Conservation (phyloP, 1,140 invertebrate species). For the Macrotrachela quadricornifera region DNA sequence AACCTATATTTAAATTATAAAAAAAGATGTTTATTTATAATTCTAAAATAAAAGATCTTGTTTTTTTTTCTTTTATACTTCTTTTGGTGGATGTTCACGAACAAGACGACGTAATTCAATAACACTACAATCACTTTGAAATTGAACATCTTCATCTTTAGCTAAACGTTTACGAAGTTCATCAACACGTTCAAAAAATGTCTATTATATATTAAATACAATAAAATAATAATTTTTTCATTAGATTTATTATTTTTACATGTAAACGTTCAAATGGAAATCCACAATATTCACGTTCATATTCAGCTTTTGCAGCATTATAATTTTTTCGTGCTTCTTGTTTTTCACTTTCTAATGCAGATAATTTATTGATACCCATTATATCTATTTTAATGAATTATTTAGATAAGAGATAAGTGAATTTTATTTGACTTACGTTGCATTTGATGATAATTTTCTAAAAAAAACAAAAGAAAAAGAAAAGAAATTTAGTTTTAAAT, state of each 20-base stretch:
- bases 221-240: background rate
- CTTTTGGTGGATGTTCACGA: slow-evolving; percentile 73
- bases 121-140: slow-evolving; percentile 88
- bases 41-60: background rate
- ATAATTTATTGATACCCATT: background rate
- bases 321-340: slow-evolving; percentile 1
- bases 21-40: background rate
- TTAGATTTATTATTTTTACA: background rate
- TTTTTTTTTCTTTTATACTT: too few relatives aligned
- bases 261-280: slow-evolving; percentile 8
- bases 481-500: too few relatives aligned
- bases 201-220: slow-evolving; percentile 34
- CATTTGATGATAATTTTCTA: slow-evolving; percentile 88
- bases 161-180: slow-evolving; percentile 69
- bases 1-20: slow-evolving; percentile 33
- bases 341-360: background rate
- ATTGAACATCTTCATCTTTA: slow-evolving; percentile 87
- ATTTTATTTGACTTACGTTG: slow-evolving; percentile 35
- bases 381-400: background rate
- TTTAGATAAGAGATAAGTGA: background rate
- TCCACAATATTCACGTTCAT: slow-evolving; percentile 4
- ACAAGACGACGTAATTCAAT: slow-evolving; percentile 85
- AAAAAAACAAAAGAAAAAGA: slow-evolving; percentile 19
- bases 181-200: slow-evolving; percentile 83
- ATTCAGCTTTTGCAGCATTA: background rate